A percentile compares a stretch with the other conserved stretches of the same genome.
phyloP scores from a whole-genome alignment of 30 jellyfish, hydroid and myxozoan species.

The Phacellophora camtschatica region DNA sequence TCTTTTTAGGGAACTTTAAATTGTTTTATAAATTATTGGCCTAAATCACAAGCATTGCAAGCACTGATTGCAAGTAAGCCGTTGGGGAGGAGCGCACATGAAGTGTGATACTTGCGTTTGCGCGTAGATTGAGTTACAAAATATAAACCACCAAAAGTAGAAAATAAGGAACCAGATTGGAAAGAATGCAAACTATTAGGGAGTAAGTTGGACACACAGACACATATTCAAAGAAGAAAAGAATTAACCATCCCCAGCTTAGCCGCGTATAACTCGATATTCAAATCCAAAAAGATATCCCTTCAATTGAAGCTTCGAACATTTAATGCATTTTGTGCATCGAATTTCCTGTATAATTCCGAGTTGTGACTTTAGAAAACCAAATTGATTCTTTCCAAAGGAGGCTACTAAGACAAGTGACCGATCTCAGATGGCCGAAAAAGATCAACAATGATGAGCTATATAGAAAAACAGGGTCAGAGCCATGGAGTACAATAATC shows the following conservation, averaged over 20 bases:
- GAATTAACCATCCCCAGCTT: no score
- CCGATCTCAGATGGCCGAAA: neutral
- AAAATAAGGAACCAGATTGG: neutral
- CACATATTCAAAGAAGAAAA: no score
- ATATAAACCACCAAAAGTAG: neutral
- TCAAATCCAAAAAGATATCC: no score
- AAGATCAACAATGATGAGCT: neutral
- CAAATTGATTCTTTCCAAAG: neutral
- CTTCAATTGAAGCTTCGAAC: neutral
- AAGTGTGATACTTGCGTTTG: no score
- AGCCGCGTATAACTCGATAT: no score
- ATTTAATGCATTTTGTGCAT: neutral
- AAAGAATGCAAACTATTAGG: neutral
- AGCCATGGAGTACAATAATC: slow-evolving; percentile 4
- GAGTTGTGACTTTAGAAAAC: neutral
- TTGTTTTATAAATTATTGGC: no score
- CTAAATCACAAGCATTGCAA: no score
- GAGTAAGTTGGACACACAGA: no score
- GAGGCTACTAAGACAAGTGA: neutral
- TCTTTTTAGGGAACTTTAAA: no score
- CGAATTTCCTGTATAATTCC: neutral
- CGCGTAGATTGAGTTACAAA: neutral
- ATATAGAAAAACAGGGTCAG: neutral
- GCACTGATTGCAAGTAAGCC: no score
- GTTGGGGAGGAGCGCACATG: no score